Conservation (phyloP, 2,888 invertebrate genomes). For the Eilema sororculum region DNA sequence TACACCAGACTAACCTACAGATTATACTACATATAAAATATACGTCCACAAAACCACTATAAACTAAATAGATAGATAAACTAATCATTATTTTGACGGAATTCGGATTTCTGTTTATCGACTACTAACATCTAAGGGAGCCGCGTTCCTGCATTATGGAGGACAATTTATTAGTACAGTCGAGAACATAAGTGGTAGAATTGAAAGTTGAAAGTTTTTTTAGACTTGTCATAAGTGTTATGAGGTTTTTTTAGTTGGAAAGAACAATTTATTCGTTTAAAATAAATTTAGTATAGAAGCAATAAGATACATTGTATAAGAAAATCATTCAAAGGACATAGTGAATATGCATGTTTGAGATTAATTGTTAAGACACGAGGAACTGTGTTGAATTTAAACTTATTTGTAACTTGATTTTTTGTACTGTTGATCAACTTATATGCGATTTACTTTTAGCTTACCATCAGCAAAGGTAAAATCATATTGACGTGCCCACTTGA, state of each 20-base stretch:
- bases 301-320: background rate
- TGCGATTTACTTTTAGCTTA: no score
- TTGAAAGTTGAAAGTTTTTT: background rate
- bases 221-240: background rate
- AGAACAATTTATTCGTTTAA: background rate
- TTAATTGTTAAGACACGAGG: background rate
- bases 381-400: background rate
- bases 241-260: background rate
- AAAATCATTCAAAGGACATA: background rate
- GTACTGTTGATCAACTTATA: no score
- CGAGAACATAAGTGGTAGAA: constrained; percentile 11
- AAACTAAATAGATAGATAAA: constrained; percentile 43
- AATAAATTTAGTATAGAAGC: background rate
- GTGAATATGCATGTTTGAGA: background rate
- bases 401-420: no score
- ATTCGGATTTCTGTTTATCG: constrained; percentile 51
- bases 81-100: constrained; percentile 53
- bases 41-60: constrained; percentile 26
- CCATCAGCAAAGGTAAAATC: no score
- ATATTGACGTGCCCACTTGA: no score
- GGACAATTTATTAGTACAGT: constrained; percentile 62
- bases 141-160: constrained; percentile 52
- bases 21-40: background rate
- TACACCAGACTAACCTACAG: background rate
- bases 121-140: constrained; percentile 45